Conservation (phyloP, 2,113 vertebrate genomes). For the Galeopterus variegatus region DNA sequence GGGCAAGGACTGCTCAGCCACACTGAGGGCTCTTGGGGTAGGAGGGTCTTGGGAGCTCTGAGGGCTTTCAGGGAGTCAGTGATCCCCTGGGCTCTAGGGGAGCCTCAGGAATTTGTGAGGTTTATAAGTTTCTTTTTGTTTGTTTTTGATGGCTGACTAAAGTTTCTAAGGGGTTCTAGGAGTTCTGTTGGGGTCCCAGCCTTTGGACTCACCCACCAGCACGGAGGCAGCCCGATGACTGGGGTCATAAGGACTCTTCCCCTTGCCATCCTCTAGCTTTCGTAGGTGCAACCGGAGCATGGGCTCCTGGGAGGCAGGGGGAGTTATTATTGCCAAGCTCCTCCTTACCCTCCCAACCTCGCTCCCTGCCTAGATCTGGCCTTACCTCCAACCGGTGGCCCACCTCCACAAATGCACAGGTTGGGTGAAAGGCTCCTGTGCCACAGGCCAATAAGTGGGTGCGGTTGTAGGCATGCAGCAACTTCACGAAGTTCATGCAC, state of each 20-base stretch:
- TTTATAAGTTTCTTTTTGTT: background rate
- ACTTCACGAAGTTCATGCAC: conserved; percentile 98
- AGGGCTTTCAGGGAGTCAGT: background rate
- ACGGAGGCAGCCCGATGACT: conserved; percentile 94
- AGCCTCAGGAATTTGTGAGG: background rate
- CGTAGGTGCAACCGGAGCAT: conserved; percentile 92
- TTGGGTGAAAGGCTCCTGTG: conserved; percentile 97
- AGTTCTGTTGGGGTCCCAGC: background rate
- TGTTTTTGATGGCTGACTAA: background rate
- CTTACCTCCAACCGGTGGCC: conserved; percentile 95
- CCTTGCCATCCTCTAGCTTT: conserved; percentile 95
- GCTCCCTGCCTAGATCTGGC: background rate
- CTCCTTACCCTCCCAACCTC: background rate
- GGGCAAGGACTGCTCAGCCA: background rate
- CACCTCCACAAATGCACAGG: conserved; percentile 95
- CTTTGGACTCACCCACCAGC: conserved; percentile 93
- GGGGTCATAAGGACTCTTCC: conserved; percentile 97
- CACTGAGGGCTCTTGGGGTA: background rate
- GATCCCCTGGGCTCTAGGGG: background rate
- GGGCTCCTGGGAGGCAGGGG: conserved; percentile 90
- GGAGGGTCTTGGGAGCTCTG: background rate
- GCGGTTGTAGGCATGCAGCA: conserved; percentile 95
- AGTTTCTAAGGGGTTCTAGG: background rate
- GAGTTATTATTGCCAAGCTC: background rate
- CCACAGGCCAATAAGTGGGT: conserved; percentile 97